Evolutionary conservation across 2,797 vertebrate genomes (phyloP).

Genomic region (Tapirus indicus): DNA sequence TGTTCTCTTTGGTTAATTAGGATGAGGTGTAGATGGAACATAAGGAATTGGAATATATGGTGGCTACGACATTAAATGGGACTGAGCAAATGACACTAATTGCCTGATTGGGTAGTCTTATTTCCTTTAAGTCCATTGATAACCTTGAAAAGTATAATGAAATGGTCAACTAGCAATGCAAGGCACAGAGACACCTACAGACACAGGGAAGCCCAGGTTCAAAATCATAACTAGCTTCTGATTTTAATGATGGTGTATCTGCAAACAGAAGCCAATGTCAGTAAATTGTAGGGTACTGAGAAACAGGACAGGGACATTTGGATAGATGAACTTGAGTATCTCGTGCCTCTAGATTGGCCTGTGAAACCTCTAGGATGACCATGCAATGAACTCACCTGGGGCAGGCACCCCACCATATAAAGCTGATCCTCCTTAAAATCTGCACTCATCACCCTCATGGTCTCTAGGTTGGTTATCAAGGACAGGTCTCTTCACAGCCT

Average conservation of each 20-base stretch:
- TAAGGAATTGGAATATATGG: neutral
- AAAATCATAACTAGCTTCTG: neutral
- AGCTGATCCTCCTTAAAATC: neutral
- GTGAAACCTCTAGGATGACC: neutral
- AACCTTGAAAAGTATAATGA: neutral
- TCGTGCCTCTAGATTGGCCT: neutral
- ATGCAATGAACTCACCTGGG: fast-evolving
- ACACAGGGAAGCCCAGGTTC: neutral
- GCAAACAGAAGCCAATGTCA: neutral
- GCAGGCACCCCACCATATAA: neutral
- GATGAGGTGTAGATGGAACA: neutral
- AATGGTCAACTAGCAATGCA: neutral
- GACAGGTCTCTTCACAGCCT: neutral
- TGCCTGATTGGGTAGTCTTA: neutral
- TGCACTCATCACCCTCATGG: neutral
- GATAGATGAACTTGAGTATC: neutral
- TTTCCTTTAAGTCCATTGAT: neutral
- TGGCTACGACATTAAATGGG: neutral
- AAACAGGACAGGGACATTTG: neutral
- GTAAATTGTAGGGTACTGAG: neutral
- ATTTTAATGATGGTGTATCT: neutral
- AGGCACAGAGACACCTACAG: neutral
- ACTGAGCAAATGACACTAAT: neutral
- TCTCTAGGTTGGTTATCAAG: neutral
- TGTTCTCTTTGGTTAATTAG: neutral